These are phyloP conservation scores for Chlorocebus sabaeus DNA, from an alignment of 2,113 vertebrate genomes.

Conservation along the genomic window DNA sequence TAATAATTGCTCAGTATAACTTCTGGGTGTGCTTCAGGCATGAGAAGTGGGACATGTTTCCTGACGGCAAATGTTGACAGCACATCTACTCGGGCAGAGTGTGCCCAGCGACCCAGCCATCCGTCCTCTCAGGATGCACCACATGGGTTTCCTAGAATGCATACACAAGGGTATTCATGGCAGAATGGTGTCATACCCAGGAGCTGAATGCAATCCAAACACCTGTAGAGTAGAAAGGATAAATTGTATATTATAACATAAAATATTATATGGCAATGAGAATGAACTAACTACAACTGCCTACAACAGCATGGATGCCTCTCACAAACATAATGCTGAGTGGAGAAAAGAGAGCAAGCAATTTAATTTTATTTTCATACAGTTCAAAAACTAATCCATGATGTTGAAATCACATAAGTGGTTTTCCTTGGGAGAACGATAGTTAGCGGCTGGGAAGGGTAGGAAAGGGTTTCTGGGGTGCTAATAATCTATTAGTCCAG, in stretches of 20 bases:
- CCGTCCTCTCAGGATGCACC: fast-evolving
- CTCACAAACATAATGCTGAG: neutral
- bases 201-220: neutral
- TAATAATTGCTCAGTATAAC: neutral
- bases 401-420: neutral
- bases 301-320: fast-evolving
- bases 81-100: neutral
- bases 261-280: neutral
- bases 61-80: neutral
- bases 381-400: neutral
- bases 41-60: neutral
- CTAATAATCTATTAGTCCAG: neutral
- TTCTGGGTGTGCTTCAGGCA: no score
- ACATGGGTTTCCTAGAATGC: neutral
- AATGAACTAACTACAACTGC: neutral
- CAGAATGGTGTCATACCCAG: neutral
- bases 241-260: no score
- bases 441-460: neutral
- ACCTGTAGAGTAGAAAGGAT: neutral
- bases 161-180: neutral
- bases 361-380: neutral
- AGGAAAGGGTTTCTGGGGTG: no score
- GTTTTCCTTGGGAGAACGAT: neutral
- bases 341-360: neutral
- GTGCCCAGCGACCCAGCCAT: no score